These are phyloP conservation scores for Microctenopoma lineatum DNA, from an alignment of 2,797 vertebrate genomes.

Conservation along the genomic window DNA sequence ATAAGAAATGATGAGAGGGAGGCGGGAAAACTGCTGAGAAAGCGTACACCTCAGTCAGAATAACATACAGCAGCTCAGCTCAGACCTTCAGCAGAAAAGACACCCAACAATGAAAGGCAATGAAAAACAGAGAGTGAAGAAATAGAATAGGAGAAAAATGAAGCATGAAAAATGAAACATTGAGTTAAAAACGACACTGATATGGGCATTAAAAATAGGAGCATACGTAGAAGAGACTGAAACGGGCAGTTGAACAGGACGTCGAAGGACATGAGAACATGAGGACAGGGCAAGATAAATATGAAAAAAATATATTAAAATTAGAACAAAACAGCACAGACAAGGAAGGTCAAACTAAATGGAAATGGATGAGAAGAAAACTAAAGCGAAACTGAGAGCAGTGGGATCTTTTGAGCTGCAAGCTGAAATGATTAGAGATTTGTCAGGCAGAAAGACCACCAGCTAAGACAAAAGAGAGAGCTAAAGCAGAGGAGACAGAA, in stretches of 20 bases:
- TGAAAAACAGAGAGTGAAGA: background rate
- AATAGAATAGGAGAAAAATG: background rate
- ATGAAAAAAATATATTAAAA: conserved; percentile 22
- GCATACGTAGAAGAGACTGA: background rate
- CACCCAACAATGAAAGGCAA: conserved; percentile 9
- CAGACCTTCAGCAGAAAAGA: conserved; percentile 38
- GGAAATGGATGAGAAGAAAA: conserved; percentile 33
- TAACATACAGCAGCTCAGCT: conserved; percentile 29
- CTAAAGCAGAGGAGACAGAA: background rate
- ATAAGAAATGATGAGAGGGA: conserved; percentile 13
- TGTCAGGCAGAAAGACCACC: conserved; percentile 21
- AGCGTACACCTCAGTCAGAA: conserved; percentile 37
- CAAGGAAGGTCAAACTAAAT: conserved; percentile 43
- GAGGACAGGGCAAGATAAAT: conserved; percentile 36
- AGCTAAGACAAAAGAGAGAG: conserved; percentile 14
- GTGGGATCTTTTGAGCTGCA: conserved; percentile 17
- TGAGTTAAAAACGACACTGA: background rate
- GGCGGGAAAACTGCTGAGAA: conserved; percentile 33
- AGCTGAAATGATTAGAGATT: conserved; percentile 23
- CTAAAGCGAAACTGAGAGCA: conserved; percentile 7
- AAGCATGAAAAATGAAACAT: background rate
- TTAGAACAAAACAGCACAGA: conserved; percentile 16
- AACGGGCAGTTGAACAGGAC: background rate
- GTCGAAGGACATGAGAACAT: conserved; percentile 34
- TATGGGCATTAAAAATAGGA: background rate